A percentile compares a stretch with the other conserved stretches of the same genome.
phyloP scores from a whole-genome alignment of 2,888 invertebrate species.

The Toxonevra muliebris region DNA sequence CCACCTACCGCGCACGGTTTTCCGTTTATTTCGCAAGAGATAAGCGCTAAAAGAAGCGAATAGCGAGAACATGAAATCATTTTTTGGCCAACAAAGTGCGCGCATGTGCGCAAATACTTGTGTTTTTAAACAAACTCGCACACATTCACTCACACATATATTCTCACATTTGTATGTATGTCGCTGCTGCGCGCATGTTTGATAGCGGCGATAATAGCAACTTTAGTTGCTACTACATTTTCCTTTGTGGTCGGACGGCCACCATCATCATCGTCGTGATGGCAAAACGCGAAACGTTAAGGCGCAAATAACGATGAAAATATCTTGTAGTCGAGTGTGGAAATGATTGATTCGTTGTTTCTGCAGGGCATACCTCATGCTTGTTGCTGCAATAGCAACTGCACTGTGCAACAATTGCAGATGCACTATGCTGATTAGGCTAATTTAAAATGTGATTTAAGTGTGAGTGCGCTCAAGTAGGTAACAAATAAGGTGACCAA shows the following conservation, averaged over 20 bases:
- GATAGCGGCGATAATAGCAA: neutral
- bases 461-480: neutral
- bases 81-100: neutral
- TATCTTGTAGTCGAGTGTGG: constrained; percentile 44
- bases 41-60: too few species aligned
- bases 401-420: neutral
- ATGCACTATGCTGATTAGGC: neutral
- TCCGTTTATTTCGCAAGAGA: too few species aligned
- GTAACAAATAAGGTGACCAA: too few species aligned
- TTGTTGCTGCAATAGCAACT: neutral
- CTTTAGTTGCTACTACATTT: constrained; percentile 15
- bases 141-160: too few species aligned
- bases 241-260: neutral
- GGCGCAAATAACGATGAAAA: neutral
- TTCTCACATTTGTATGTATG: too few species aligned
- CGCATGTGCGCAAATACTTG: too few species aligned
- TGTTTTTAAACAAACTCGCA: too few species aligned
- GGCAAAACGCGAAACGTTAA: too few species aligned
- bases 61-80: neutral
- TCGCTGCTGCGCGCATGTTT: neutral
- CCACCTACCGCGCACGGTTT: constrained; percentile 18
- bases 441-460: neutral
- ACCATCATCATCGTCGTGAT: too few species aligned
- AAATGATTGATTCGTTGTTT: constrained; percentile 54
- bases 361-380: neutral